Percentiles rank a stretch among this genome's conserved stretches.
Conservation (phyloP, 2,888 invertebrate genomes). For the Masnerella sp. region DNA sequence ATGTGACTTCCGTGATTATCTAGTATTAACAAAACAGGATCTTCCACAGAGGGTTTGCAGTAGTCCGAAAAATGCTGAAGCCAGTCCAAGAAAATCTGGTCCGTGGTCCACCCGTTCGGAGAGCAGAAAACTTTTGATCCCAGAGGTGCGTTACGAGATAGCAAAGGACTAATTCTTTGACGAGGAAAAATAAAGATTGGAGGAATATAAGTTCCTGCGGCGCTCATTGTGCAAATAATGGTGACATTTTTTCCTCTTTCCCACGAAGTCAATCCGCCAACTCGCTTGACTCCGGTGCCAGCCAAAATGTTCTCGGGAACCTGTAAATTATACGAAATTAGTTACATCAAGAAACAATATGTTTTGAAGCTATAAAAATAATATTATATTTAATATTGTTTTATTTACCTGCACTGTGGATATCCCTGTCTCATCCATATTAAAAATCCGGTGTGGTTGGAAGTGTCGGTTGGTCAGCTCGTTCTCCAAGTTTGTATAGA, state of each 20-base stretch:
- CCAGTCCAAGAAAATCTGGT: conserved; percentile 20
- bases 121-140: conserved; percentile 67
- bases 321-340: neutral
- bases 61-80: conserved; percentile 63
- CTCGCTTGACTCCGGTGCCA: conserved; percentile 73
- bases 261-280: conserved; percentile 65
- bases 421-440: conserved; percentile 77
- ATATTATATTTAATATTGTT: neutral
- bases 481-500: conserved; percentile 53
- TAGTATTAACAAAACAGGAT: conserved; percentile 57
- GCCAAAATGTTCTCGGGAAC: conserved; percentile 67
- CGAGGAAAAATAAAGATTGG: conserved; percentile 77
- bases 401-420: conserved; percentile 52
- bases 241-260: conserved; percentile 66
- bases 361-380: neutral
- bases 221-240: conserved; percentile 74
- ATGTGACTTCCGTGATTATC: conserved; percentile 34
- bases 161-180: conserved; percentile 71
- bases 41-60: conserved; percentile 67
- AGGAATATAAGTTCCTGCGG: conserved; percentile 73
- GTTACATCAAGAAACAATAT: neutral
- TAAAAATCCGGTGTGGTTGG: conserved; percentile 68
- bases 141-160: conserved; percentile 74
- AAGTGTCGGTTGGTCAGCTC: conserved; percentile 61
- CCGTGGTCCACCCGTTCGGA: conserved; percentile 66